A percentile compares a stretch with the other conserved stretches of the same genome.
These are phyloP conservation scores for Emydocephalus ijimae DNA, from an alignment of 2,113 vertebrate genomes.

Conservation along the genomic window DNA sequence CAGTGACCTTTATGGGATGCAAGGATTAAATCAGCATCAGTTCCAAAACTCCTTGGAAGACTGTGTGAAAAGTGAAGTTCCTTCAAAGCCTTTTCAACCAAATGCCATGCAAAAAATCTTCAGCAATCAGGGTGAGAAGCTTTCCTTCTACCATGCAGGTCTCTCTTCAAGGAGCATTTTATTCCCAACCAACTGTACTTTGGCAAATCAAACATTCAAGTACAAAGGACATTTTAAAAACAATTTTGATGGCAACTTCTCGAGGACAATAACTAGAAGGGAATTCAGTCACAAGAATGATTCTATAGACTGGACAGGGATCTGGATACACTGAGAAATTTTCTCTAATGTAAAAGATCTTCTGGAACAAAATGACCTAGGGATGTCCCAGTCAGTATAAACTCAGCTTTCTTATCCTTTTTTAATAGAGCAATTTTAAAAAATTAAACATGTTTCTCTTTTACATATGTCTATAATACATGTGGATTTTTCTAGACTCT, in stretches of 20 bases:
- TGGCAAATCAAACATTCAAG: neutral
- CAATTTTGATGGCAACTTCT: neutral
- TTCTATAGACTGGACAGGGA: neutral
- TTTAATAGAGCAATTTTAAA: neutral
- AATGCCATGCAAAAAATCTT: neutral
- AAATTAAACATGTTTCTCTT: neutral
- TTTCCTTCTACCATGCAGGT: neutral
- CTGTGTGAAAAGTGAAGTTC: accelerated
- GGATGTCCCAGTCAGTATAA: neutral
- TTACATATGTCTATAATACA: neutral
- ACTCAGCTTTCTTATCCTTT: neutral
- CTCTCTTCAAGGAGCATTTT: neutral
- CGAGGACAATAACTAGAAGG: neutral
- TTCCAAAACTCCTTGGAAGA: neutral
- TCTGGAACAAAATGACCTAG: neutral
- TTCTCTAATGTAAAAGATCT: neutral
- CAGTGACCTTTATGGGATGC: neutral
- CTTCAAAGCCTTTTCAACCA: conserved; percentile 1
- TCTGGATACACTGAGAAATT: neutral
- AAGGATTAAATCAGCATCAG: neutral
- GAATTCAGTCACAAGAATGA: neutral
- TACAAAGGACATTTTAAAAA: neutral
- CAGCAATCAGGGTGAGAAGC: neutral
- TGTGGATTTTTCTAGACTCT: neutral
- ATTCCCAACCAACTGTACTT: neutral